Conservation (phyloP, 2,888 invertebrate genomes). For the Embidobia sp. region DNA sequence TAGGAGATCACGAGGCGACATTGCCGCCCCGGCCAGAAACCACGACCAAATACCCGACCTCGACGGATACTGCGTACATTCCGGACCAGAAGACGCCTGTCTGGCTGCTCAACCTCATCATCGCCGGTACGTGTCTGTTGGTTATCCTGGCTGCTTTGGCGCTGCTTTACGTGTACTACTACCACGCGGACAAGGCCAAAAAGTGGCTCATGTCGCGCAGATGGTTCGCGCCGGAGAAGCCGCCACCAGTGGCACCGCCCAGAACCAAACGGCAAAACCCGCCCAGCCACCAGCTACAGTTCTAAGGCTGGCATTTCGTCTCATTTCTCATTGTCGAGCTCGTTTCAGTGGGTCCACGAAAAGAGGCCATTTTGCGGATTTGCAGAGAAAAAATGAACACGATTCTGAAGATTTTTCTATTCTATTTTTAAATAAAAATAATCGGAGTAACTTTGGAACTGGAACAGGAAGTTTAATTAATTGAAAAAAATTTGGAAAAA, state of each 20-base stretch:
- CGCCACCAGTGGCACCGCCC: constrained; percentile 79
- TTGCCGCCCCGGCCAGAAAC: constrained; percentile 82
- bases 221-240: constrained; percentile 69
- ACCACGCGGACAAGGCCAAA: constrained; percentile 88
- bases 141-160: constrained; percentile 86
- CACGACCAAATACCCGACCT: constrained; percentile 80
- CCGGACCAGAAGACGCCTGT: constrained; percentile 75
- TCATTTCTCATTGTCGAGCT: too few species aligned
- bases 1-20: constrained; percentile 83
- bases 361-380: too few species aligned
- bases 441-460: too few species aligned
- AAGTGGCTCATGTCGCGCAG: constrained; percentile 83
- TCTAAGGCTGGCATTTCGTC: constrained; percentile 43
- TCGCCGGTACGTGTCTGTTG: constrained; percentile 86
- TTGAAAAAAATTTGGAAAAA: too few species aligned
- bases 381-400: too few species aligned
- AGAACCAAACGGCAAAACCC: constrained; percentile 74
- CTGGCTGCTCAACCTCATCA: constrained; percentile 81
- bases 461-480: too few species aligned
- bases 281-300: constrained; percentile 67
- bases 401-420: too few species aligned
- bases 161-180: constrained; percentile 88
- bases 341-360: too few species aligned
- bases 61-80: constrained; percentile 83
- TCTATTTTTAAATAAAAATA: too few species aligned